Conservation (phyloP, 2,797 vertebrate genomes). For the Falco cherrug region DNA sequence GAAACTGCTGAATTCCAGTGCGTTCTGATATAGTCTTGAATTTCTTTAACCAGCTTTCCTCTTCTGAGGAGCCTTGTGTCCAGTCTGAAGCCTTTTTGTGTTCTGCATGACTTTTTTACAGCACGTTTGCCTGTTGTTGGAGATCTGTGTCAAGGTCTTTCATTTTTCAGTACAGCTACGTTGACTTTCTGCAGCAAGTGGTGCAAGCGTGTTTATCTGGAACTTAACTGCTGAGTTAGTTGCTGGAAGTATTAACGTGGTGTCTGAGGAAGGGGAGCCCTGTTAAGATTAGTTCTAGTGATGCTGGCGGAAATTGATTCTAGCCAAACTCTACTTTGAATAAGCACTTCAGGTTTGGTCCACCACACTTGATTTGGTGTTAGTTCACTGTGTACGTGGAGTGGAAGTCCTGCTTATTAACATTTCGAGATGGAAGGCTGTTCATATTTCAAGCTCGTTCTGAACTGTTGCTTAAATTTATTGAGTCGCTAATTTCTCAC, state of each 20-base stretch:
- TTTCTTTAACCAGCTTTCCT: not conserved
- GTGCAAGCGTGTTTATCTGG: not conserved
- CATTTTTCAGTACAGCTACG: not conserved
- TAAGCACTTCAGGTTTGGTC: not conserved
- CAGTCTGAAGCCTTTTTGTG: not conserved
- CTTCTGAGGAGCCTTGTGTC: not conserved
- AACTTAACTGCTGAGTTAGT: not conserved
- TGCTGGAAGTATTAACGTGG: not conserved
- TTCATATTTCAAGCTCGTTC: not conserved
- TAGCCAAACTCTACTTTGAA: not conserved
- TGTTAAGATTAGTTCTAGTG: not conserved
- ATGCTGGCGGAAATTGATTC: not conserved
- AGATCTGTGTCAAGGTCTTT: not conserved
- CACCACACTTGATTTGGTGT: not conserved
- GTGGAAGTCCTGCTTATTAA: not conserved
- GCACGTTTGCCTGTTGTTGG: not conserved
- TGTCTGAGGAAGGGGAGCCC: not conserved
- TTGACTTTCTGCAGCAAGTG: not conserved
- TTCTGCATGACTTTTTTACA: not conserved
- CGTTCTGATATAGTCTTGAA: not conserved
- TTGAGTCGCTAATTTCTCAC: not conserved
- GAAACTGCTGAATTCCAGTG: not conserved
- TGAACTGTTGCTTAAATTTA: not conserved
- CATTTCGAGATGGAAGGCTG: not conserved
- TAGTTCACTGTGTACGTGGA: not conserved